A percentile compares a stretch with the other conserved stretches of the same genome.
Conservation (phyloP, 1,140 invertebrate species). For the silkworm (Bombyx mori) region DNA sequence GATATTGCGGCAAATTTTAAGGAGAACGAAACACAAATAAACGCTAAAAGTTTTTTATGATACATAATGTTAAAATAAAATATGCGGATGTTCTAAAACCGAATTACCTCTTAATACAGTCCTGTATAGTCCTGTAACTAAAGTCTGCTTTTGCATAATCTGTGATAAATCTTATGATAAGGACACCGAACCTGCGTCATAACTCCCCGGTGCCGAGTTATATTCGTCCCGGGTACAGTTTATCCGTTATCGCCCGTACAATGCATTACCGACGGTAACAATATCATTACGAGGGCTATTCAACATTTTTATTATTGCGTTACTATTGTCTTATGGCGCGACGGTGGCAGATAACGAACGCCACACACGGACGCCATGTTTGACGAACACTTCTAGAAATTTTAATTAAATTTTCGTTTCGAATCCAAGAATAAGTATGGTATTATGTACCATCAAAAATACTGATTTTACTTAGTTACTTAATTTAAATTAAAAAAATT, state of each 20-base stretch:
- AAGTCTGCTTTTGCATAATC: not conserved
- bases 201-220: slow-evolving; percentile 22
- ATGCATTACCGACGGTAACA: slow-evolving; percentile 55
- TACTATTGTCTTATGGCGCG: slow-evolving; percentile 69
- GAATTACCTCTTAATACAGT: too few relatives aligned
- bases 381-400: not conserved
- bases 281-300: slow-evolving; percentile 67
- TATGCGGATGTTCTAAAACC: too few relatives aligned
- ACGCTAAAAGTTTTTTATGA: too few relatives aligned
- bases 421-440: too few relatives aligned
- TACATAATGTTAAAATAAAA: too few relatives aligned
- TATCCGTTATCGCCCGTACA: slow-evolving; percentile 60
- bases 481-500: too few relatives aligned
- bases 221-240: slow-evolving; percentile 61
- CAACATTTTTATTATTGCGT: slow-evolving; percentile 70
- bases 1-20: slow-evolving; percentile 19
- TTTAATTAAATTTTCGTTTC: too few relatives aligned
- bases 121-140: too few relatives aligned
- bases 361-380: slow-evolving; percentile 23
- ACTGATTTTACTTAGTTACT: too few relatives aligned
- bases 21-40: too few relatives aligned
- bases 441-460: too few relatives aligned
- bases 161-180: slow-evolving; percentile 3
- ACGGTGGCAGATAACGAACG: slow-evolving; percentile 48
- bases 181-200: slow-evolving; percentile 9